These are phyloP conservation scores for Myotis brandtii DNA, from an alignment of 2,113 vertebrate species.

Conservation along the genomic window DNA sequence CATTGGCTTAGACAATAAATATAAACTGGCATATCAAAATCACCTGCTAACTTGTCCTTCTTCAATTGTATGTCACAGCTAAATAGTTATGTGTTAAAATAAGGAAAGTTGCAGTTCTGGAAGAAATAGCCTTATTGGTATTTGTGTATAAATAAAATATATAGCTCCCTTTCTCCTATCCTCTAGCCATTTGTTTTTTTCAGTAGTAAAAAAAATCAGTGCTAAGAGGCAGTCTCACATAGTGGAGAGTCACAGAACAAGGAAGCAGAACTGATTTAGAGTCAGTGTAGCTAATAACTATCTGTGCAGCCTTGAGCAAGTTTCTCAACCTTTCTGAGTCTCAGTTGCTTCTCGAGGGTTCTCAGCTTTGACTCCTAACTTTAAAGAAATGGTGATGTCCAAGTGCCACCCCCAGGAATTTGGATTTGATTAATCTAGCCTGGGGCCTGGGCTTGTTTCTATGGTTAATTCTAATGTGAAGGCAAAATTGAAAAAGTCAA, in stretches of 20 bases:
- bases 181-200: not conserved
- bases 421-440: not conserved
- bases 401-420: not conserved
- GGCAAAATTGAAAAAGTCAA: not conserved
- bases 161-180: not conserved
- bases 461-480: constrained; percentile 22
- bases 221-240: not conserved
- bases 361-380: not conserved
- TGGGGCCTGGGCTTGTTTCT: not conserved
- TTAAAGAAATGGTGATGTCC: not conserved
- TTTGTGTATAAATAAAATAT: not conserved
- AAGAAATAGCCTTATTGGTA: not conserved
- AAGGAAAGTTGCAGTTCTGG: not conserved
- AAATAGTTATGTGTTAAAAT: not conserved
- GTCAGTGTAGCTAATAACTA: not conserved
- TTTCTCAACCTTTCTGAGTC: not conserved
- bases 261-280: not conserved
- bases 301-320: not conserved
- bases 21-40: not conserved
- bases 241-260: not conserved
- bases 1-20: not conserved
- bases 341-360: not conserved
- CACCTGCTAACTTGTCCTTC: not conserved
- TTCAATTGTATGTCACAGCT: not conserved
- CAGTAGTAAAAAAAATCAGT: not conserved